Evolutionary conservation across 2,888 invertebrate species (phyloP).

Genomic region (Pachycephus smyrnensis): DNA sequence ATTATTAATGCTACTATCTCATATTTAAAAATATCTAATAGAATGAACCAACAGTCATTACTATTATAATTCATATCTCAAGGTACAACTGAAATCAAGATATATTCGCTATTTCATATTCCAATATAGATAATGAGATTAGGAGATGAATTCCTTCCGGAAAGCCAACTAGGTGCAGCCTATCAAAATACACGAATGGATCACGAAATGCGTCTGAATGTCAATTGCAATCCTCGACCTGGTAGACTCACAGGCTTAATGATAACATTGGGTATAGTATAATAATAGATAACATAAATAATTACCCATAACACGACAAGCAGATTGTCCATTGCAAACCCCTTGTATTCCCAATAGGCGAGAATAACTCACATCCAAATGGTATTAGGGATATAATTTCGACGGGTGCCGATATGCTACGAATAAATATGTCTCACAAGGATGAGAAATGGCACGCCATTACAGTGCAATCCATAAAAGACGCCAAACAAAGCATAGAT

Average conservation of each 20-base stretch:
- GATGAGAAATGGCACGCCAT: slow-evolving; percentile 41
- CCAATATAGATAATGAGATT: slow-evolving; percentile 33
- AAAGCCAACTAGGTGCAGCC: slow-evolving; percentile 38
- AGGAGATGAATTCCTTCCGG: slow-evolving; percentile 32
- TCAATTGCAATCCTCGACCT: slow-evolving; percentile 36
- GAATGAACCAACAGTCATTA: background rate
- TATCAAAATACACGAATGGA: slow-evolving; percentile 40
- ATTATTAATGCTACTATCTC: background rate
- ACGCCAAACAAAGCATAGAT: slow-evolving; percentile 37
- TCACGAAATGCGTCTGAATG: slow-evolving; percentile 37
- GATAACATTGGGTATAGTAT: slow-evolving; percentile 69
- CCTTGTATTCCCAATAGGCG: slow-evolving; percentile 22
- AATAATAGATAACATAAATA: background rate
- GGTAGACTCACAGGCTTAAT: slow-evolving; percentile 71
- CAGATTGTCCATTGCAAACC: background rate
- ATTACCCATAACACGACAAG: background rate
- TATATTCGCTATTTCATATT: background rate
- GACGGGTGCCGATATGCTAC: slow-evolving; percentile 41
- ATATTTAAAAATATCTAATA: background rate
- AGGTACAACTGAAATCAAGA: background rate
- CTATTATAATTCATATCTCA: background rate
- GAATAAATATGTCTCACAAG: slow-evolving; percentile 43
- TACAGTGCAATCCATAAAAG: slow-evolving; percentile 36
- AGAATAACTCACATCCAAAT: slow-evolving; percentile 34
- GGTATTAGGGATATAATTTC: slow-evolving; percentile 38